Percentiles rank a stretch among this genome's conserved stretches.
Conservation (phyloP, 1,140 invertebrate genomes). For the Drosophila takahashii region DNA sequence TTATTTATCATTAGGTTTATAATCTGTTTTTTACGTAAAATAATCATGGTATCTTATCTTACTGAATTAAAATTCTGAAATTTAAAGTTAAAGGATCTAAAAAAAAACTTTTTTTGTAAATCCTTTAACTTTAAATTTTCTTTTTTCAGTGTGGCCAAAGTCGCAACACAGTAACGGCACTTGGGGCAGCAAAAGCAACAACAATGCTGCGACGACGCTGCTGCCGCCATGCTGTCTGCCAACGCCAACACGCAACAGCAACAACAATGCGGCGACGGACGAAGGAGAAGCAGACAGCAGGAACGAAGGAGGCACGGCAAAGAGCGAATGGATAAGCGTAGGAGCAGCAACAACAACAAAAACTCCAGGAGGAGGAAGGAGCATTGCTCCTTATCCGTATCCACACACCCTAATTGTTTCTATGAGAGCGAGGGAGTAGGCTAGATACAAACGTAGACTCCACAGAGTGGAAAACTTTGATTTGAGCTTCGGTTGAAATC, state of each 20-base stretch:
- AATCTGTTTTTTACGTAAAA: too few relatives aligned
- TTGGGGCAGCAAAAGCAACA: conserved; percentile 39
- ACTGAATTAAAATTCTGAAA: too few relatives aligned
- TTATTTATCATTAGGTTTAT: too few relatives aligned
- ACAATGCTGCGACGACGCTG: conserved; percentile 27
- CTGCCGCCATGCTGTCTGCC: conserved; percentile 77
- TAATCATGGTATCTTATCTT: too few relatives aligned
- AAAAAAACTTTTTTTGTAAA: not conserved
- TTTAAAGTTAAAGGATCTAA: not conserved
- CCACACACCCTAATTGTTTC: conserved; percentile 16
- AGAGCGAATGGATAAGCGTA: conserved; percentile 37
- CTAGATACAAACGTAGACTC: not conserved
- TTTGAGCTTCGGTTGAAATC: not conserved
- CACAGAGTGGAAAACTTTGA: not conserved
- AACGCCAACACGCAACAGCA: conserved; percentile 77
- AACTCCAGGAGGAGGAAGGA: conserved; percentile 19
- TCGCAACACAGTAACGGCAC: conserved; percentile 59
- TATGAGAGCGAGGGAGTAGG: not conserved
- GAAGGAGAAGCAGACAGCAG: conserved; percentile 46
- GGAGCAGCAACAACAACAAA: conserved; percentile 44
- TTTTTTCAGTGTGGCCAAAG: conserved; percentile 34
- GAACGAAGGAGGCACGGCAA: conserved; percentile 36
- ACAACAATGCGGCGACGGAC: conserved; percentile 54
- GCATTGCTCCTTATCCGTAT: conserved; percentile 19
- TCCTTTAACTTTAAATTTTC: not conserved